Evolutionary conservation across 2,113 vertebrate species (phyloP), one percentile per base, ranked within the genome.

Genomic region (Rhagologus leucostigma): DNA sequence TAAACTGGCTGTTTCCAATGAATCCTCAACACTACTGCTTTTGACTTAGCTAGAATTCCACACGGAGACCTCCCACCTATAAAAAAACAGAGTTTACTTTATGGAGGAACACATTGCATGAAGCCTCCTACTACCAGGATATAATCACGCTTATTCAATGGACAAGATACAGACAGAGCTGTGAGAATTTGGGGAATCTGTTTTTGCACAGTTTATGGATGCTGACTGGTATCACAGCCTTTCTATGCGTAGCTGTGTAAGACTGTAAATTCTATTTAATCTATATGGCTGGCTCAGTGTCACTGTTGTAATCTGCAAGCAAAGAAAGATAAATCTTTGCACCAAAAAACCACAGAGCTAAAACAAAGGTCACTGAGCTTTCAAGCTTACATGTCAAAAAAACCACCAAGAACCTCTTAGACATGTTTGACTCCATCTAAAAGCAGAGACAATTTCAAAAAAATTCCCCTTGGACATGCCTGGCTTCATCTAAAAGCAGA

Each of bases 1-100:
- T 90, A 81, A 87, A 87, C 33, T 85, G 64, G 19, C 83, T 83
- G 76, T 93, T 94, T 85, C 67, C 56, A 94, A 84, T 65, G 78
- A 95, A 82, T 88, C 22, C 26, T 84, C 80, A 60, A 82, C 81
- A 91, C 56, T 60, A 80, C 74, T 67, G 67, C 64, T 94, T 96
- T 95, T 92, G 60, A 82, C 90, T 95, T 89, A 77, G 78, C 52
- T 68, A 73, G 63, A 96, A 94, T 94, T 83, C 87, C 89, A 79
- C 73, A 62, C 0, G 8, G 67, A 67, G 67, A 83, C 27, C 64
- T 71, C 68, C 16, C 47, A 85, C 56, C 6, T 91, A 14, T 62
- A 69, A 82, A 81, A 87, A 84, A 89, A 32, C 8, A 64, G 9
- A 68, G 33, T 79, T 62, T 83, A 83, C 30, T 46, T 62, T 64